Base-by-base conservation (phyloP, 2,113 vertebrate species). In the Pithys albifrons region DNA sequence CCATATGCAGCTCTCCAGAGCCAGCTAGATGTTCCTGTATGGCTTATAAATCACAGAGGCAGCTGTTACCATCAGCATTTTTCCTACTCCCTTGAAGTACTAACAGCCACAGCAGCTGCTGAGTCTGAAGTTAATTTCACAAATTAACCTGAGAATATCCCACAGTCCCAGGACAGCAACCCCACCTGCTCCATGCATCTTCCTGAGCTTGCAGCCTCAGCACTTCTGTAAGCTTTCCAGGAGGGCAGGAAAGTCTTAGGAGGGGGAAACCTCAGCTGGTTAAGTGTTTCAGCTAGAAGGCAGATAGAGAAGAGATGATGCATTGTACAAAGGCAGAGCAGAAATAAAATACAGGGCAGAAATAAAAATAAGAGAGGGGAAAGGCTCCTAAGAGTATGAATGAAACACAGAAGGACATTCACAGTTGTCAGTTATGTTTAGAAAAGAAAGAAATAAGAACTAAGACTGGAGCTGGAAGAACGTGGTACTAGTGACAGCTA, bases 61-160 rank as follows among this genome's bases (percentile, higher is more conserved):
- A 96, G 93, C 80, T 96, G 77, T 75, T 93, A 93, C 86, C 71
- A 67, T 96, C 93, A 96, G 96, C 95, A 73, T 87, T 97, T 97
- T 97, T 97, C 69, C 84, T 91, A 67, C 73, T 85, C 76, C 69
- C 83, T 87, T 91, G 79, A 81, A 96, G 80, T 20, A 48, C 41
- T 15, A 69, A 35, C 52, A 87, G 80, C 41, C 33, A 4, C 73
- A 93, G 90, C 88, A 94, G 85, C 88, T 96, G 93, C 97, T 94
- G 92, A 96, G 77, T 76, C 92, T 95, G 85, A 95, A 96, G 81
- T 74, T 93, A 92, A 91, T 97, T 96, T 95, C 71, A 67, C 59
- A 92, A 96, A 97, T 96, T 93, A 95, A 96, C 90, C 93, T 93
- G 57, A 94, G 91, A 92, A 57, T 89, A 94, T 46, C 14, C 23